These are phyloP conservation scores for Merops nubicus DNA, from an alignment of 2,113 vertebrate genomes.

Conservation along the genomic window DNA sequence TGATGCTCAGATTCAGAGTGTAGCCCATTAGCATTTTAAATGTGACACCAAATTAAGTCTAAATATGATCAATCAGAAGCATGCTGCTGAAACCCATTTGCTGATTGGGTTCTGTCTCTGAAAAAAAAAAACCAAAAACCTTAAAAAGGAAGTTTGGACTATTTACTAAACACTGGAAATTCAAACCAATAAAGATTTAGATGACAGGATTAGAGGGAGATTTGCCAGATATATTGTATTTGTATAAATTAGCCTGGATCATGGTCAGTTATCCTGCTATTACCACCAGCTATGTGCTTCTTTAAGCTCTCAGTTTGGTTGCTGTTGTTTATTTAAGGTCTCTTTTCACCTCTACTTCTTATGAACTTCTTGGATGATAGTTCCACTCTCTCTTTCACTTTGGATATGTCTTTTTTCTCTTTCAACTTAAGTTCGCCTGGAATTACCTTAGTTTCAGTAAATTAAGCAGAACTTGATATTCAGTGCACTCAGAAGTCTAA, in stretches of 20 bases:
- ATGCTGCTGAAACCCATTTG: constrained; percentile 4
- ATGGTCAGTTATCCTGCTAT: background rate
- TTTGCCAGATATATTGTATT: background rate
- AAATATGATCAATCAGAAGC: background rate
- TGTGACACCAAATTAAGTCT: constrained; percentile 16
- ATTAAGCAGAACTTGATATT: background rate
- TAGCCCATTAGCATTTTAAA: constrained; percentile 40
- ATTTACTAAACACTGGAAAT: background rate
- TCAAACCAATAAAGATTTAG: background rate
- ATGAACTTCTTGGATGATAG: fast-evolving
- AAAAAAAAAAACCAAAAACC: background rate
- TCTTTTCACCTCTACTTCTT: background rate
- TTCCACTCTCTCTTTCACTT: background rate
- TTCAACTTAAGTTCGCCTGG: background rate
- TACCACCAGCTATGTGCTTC: background rate
- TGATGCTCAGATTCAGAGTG: constrained; percentile 17
- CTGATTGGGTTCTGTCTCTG: background rate
- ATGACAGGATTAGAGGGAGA: background rate
- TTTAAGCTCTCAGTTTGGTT: fast-evolving
- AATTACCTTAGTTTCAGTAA: background rate
- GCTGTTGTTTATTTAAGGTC: background rate
- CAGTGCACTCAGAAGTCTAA: fast-evolving
- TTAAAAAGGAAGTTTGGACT: background rate
- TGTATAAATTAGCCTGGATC: background rate
- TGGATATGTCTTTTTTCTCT: background rate